A percentile compares a stretch with the other conserved stretches of the same genome.
These are phyloP conservation scores for Metallyticus violacea DNA, from an alignment of 2,888 invertebrate species.

Conservation along the genomic window DNA sequence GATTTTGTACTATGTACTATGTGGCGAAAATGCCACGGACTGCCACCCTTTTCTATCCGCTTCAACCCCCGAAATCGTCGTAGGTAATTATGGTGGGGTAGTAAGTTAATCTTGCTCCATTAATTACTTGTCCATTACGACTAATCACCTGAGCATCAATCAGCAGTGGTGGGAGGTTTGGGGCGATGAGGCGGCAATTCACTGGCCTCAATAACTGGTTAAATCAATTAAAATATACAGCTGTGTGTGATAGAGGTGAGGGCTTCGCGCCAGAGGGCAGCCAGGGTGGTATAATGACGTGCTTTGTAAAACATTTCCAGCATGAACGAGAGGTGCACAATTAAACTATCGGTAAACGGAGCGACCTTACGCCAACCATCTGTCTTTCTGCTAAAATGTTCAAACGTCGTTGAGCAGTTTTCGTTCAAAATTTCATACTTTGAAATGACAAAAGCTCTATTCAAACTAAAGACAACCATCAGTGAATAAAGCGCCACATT, in stretches of 20 bases:
- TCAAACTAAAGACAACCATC: no score
- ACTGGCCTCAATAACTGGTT: neutral
- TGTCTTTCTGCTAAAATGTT: no score
- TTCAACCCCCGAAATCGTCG: neutral
- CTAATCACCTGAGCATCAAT: slow-evolving; percentile 7
- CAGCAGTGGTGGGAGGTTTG: neutral
- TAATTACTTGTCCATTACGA: slow-evolving; percentile 13
- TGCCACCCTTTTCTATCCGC: no score
- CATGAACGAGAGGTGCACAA: neutral
- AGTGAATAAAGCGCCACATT: no score
- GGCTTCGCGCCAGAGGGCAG: neutral
- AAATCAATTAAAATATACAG: slow-evolving; percentile 8
- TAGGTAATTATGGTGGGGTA: neutral
- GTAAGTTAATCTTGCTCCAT: neutral
- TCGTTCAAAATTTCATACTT: no score
- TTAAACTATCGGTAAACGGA: no score
- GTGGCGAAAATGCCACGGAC: neutral
- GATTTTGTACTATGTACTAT: neutral
- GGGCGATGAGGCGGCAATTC: neutral
- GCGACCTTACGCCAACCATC: no score
- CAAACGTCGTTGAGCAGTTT: no score
- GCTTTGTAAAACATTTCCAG: neutral
- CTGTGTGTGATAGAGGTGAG: neutral
- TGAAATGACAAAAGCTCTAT: no score
- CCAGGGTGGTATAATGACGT: neutral